Evolutionary conservation across 2,888 invertebrate species (phyloP), one percentile per base, ranked within the genome.

Genomic region (Saturnia japonica): DNA sequence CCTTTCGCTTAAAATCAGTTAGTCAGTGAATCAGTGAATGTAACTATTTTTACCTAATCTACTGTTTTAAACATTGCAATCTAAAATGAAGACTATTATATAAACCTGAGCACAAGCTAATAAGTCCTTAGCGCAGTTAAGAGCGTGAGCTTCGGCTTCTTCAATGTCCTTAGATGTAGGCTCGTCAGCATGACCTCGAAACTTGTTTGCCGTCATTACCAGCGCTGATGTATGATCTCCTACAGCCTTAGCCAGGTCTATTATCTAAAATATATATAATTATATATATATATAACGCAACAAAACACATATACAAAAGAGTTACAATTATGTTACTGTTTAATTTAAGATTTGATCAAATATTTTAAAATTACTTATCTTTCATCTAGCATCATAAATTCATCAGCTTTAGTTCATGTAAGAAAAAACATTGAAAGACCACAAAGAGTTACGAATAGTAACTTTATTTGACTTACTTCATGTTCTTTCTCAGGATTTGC

Each of bases 61-160:
- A 19, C 14, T 47, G 16, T 19, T 6, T 19, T 19, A 47, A 47
- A 47, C 16, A 19, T 7, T 47, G 6, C 34, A 6, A 47, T 47
- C 19, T 19, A 47, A 19, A 47, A 47, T 47, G 19, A 6, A n/a
- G 19, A 19, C 16, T 47, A 47, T 19, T 47, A n/a, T 54, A 54
- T 11, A 25, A 14, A 91, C 91, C 85, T 85, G 83, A 9, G 89
- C 87, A 74, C 84, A 86, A 8, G 85, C 76, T 22, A 87, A 75
- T 12, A 92, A 76, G 22, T 84, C 83, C 45, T 82, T 75, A 0
- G 89, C 87, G 0, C 86, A 86, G 28, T 81, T 79, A 0, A 84
- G 85, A 11, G 85, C 78, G 1, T 74, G 73, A 0, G 75, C 84
- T 0, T 85, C 85, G 0, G 86, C 86, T 0, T 69, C 72, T 62